These are phyloP conservation scores for Anoura caudifer DNA, from an alignment of 2,113 vertebrate genomes.

Conservation along the genomic window DNA sequence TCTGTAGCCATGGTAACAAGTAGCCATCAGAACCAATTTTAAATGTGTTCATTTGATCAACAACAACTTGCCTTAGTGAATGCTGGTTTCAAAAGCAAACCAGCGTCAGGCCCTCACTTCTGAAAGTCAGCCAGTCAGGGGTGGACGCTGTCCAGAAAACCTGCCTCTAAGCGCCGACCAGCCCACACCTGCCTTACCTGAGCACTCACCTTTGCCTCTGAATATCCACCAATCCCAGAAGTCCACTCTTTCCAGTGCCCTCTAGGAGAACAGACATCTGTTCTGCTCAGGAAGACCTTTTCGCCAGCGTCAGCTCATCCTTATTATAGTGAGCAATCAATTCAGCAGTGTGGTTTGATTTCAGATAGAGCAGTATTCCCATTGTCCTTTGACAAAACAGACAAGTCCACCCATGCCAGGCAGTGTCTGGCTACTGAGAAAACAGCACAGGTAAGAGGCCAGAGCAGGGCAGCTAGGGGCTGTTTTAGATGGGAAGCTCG, in stretches of 20 bases:
- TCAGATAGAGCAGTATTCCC: background rate
- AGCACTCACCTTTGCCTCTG: background rate
- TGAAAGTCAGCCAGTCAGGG: background rate
- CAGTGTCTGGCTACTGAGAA: background rate
- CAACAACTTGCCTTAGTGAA: background rate
- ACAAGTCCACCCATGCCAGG: background rate
- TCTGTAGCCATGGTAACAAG: background rate
- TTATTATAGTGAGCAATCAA: background rate
- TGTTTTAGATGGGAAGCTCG: background rate
- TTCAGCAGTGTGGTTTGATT: background rate
- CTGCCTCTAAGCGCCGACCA: background rate
- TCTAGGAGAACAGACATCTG: background rate
- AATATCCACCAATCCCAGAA: background rate
- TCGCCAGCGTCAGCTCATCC: background rate
- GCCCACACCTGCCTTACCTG: background rate
- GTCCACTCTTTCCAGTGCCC: background rate
- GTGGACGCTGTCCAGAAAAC: background rate
- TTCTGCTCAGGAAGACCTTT: background rate
- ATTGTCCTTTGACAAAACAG: background rate
- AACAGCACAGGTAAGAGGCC: background rate
- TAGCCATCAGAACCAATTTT: background rate
- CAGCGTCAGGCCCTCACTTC: background rate
- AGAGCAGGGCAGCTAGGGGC: background rate
- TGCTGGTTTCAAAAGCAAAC: background rate
- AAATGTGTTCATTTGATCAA: background rate